Evolutionary conservation across 2,113 vertebrate genomes (phyloP).

Genomic region (Callipepla californica): DNA sequence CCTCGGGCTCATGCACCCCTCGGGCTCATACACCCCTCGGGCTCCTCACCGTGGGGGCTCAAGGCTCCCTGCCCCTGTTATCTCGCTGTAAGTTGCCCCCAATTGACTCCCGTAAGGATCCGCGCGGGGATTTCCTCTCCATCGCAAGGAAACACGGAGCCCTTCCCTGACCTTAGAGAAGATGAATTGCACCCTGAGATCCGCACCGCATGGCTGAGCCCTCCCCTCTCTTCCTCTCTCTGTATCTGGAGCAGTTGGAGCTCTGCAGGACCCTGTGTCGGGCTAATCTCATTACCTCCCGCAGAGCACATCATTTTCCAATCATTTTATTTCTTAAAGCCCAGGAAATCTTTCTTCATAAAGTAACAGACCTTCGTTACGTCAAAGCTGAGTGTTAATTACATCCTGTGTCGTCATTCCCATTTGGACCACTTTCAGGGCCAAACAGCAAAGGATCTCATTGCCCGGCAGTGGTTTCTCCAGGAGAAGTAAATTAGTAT

Average conservation of each 20-base stretch:
- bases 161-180: conserved; percentile 15
- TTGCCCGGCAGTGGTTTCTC: neutral
- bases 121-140: conserved; percentile 4
- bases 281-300: conserved; percentile 64
- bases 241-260: conserved; percentile 59
- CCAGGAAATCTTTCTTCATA: conserved; percentile 39
- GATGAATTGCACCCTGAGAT: conserved; percentile 49
- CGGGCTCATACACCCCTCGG: too few species aligned
- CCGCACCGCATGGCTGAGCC: conserved; percentile 6
- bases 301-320: conserved; percentile 61
- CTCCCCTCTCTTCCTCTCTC: neutral
- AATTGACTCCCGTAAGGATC: too few species aligned
- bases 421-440: conserved; percentile 51
- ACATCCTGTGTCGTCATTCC: conserved; percentile 29
- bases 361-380: conserved; percentile 59
- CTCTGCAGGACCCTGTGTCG: conserved; percentile 38
- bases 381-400: conserved; percentile 45
- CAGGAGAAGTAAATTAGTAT: conserved; percentile 11
- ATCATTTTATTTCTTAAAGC: conserved; percentile 63
- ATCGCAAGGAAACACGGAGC: conserved; percentile 24
- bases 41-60: neutral
- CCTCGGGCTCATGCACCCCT: neutral
- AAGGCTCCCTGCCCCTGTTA: too few species aligned
- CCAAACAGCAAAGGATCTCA: conserved; percentile 10
- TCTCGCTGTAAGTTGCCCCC: too few species aligned